Evolutionary conservation across 37 sponge, comb jelly and placozoan species (phyloP), one percentile per base, ranked within the genome.

Genomic region (Spongilla lacustris): DNA sequence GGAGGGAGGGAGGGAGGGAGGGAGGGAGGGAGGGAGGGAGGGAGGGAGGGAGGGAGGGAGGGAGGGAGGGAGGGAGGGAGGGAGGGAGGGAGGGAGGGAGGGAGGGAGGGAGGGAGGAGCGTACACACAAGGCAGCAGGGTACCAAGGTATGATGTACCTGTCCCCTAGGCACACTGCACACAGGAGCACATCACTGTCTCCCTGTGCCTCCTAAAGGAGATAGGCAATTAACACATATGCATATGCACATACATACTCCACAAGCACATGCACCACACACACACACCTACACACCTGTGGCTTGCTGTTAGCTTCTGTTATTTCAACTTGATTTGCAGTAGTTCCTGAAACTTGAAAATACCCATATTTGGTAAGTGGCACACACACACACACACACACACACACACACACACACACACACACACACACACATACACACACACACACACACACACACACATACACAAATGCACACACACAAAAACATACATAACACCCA

Each of bases 361-460:
- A 46, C 8, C 8, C 46, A 46, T n/a, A n/a, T n/a, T n/a, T n/a
- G n/a, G n/a, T n/a, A n/a, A n/a, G n/a, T n/a, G n/a, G 46, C 46
- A 46, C 8, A 8, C 6, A 11, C 77, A 35, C 2, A 35, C 8
- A 77, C 77, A 77, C 3, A 36, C 77, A 77, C 77, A 36, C 46
- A 77, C 10, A 35, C 77, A 77, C 77, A 36, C 77, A 77, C 77
- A 36, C 77, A 77, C 26, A 13, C 6, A 9, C 79, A 49, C 4
- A 50, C 68, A 80, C 81, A 80, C 81, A 66, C 38, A 1, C 81
- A 81, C 71, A 68, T 67, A 69, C 81, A 81, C 71, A 0, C 71
- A 81, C 71, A 67, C 71, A 81, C 71, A 81, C 81, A 81, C 37
- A 29, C 81, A 58, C 81, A 81, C 71, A 81, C 81, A 81, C 69